These are phyloP conservation scores for Rostratula benghalensis DNA, from an alignment of 2,113 vertebrate genomes.

Conservation along the genomic window DNA sequence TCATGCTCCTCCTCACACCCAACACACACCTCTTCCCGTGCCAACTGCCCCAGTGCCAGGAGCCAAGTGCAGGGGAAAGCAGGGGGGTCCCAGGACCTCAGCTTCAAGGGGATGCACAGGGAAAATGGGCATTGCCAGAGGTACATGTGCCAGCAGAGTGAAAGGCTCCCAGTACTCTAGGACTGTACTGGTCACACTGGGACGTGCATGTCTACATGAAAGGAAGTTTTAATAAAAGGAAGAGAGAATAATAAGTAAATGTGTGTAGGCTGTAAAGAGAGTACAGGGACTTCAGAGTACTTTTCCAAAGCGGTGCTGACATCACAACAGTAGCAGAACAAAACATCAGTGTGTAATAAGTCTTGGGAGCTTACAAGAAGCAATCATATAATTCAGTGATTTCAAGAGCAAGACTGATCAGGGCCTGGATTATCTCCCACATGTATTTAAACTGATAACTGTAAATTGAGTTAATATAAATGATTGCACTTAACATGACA, in stretches of 20 bases:
- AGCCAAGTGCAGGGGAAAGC: no score
- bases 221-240: not conserved
- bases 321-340: not conserved
- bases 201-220: not conserved
- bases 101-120: not conserved
- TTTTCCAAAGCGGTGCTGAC: not conserved
- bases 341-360: not conserved
- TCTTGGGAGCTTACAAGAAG: not conserved
- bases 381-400: not conserved
- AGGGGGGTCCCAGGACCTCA: no score
- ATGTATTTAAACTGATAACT: not conserved
- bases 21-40: not conserved
- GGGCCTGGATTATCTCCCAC: not conserved
- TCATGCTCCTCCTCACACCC: not conserved
- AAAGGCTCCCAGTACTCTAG: not conserved
- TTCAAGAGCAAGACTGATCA: not conserved
- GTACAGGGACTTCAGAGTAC: not conserved
- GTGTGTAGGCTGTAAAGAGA: not conserved
- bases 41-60: not conserved
- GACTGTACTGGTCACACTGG: not conserved
- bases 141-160: accelerated
- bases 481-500: not conserved
- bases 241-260: not conserved
- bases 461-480: not conserved
- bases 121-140: accelerated